Base-by-base conservation (phyloP, 1,140 invertebrate species). In the Heterodera carotae region DNA sequence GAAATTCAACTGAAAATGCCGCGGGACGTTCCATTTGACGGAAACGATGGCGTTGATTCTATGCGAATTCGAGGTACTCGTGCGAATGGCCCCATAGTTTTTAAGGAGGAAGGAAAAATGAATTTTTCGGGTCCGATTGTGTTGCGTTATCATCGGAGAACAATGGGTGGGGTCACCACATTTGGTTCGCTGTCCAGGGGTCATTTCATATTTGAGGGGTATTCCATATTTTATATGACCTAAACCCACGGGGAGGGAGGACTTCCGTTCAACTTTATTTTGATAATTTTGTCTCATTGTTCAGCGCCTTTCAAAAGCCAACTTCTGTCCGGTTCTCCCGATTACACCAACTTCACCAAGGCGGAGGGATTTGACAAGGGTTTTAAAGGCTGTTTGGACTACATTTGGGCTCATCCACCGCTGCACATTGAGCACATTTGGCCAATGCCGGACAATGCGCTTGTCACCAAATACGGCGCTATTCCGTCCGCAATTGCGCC, bases 401-500 rank as follows among this genome's bases (percentile, higher is more conserved):
- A 78, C 62, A 78, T 78, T 78, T 78, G 77, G 77, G 39, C 29
- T 10, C 25, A 31, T 69, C 66, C 78, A 25, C 33, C 43, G 34
- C 36, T 59, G 34, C 31, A 70, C 27, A n/a, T 74, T n/a, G 2
- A 78, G 27, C 76, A 29, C 25, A 43, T 78, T 48, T n/a, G 39
- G 60, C 76, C 76, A 22, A 64, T 78, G 60, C 77, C 77, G 29
- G 36, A 29, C 53, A 78, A 78, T 39, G 10, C 39, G 25, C 60
- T 79, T 31, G 77, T 78, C 29, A 71, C 53, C n/a, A 78, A 79
- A 66, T 79, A 78, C 53, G 77, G 34, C 18, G 77, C 77, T 1
- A 12, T 78, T 25, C 77, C 77, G 31, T 79, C 77, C 27, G 31
- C 29, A 70, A 79, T 80, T 69, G 76, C 77, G 31, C 77, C 77